Conservation (phyloP, 2,888 invertebrate species). For the Rhabditoides inermis region DNA sequence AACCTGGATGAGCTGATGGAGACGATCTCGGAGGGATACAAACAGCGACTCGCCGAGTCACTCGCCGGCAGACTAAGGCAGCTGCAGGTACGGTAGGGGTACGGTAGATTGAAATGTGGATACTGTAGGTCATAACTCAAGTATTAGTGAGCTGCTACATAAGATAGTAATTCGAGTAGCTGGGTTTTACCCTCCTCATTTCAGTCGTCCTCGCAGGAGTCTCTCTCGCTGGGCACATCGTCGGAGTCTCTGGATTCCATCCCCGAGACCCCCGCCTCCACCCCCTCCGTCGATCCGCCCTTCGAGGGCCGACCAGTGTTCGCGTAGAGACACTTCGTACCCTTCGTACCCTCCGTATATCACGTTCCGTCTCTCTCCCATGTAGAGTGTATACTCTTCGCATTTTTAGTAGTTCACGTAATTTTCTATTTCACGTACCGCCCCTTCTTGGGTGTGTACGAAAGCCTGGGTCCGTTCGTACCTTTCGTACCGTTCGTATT, state of each 20-base stretch:
- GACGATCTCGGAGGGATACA: conserved; percentile 63
- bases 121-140: not conserved
- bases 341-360: no score
- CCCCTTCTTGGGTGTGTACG: no score
- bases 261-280: conserved; percentile 22
- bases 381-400: no score
- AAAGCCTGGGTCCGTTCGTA: no score
- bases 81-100: conserved; percentile 19
- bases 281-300: conserved; percentile 15
- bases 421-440: no score
- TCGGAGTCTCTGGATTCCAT: conserved; percentile 10
- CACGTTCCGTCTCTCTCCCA: no score
- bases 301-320: no score
- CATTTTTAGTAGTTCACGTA: no score
- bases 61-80: conserved; percentile 28
- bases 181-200: no score
- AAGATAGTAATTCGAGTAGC: not conserved
- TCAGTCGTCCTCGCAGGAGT: not conserved
- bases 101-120: not conserved
- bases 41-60: conserved; percentile 39
- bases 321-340: no score
- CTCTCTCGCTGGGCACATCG: conserved; percentile 1
- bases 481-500: no score
- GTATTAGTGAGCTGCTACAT: no score
- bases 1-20: conserved; percentile 74